Percentiles rank a stretch among this genome's conserved stretches.
Evolutionary conservation across 2,888 invertebrate species (phyloP).

Genomic region (Melanostoma mellinum): DNA sequence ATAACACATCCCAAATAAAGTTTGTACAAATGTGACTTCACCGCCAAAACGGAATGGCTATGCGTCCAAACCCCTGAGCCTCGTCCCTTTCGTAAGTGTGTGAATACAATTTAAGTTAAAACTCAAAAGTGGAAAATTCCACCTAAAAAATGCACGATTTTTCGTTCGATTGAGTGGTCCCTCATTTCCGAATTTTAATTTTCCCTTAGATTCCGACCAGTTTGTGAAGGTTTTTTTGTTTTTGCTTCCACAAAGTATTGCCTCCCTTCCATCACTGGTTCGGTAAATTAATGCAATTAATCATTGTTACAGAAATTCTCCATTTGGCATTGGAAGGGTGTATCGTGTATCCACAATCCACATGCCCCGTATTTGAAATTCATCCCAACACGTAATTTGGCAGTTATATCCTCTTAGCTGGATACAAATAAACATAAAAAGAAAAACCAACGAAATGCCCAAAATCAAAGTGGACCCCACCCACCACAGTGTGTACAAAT

Average conservation of each 20-base stretch:
- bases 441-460: conserved; percentile 19
- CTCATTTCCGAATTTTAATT: background rate
- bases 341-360: background rate
- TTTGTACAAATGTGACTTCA: too few relatives aligned
- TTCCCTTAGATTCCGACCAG: background rate
- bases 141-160: too few relatives aligned
- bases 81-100: too few relatives aligned
- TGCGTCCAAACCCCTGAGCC: too few relatives aligned
- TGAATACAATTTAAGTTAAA: too few relatives aligned
- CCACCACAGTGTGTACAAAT: background rate
- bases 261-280: background rate
- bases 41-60: too few relatives aligned
- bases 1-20: too few relatives aligned
- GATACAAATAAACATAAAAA: conserved; percentile 7
- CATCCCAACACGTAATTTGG: conserved; percentile 39
- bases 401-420: conserved; percentile 23
- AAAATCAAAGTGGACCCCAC: conserved; percentile 44
- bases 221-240: conserved; percentile 24
- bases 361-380: conserved; percentile 38
- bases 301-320: conserved; percentile 40
- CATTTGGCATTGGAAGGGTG: conserved; percentile 29
- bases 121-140: too few relatives aligned
- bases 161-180: too few relatives aligned
- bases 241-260: background rate
- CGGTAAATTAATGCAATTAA: conserved; percentile 53